Percentiles rank a stretch among this genome's conserved stretches.
Conservation (phyloP, 1,140 invertebrate genomes). For the Drosophila kikkawai region DNA sequence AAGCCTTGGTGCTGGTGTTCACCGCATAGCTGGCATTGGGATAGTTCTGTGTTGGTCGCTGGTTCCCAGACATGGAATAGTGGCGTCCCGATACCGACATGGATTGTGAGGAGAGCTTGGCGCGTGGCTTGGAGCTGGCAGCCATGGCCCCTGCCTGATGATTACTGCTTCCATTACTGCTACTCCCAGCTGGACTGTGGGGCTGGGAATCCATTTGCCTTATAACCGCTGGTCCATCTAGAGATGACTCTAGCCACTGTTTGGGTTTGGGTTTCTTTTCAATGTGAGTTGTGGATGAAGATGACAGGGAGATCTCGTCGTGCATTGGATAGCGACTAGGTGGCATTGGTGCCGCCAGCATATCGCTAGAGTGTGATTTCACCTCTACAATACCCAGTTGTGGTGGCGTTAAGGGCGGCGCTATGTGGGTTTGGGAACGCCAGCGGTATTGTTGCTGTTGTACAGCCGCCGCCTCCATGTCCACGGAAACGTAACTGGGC, state of each 20-base stretch:
- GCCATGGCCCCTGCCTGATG: constrained; percentile 18
- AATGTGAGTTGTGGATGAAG: constrained; percentile 63
- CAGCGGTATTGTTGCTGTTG: constrained; percentile 69
- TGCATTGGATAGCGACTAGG: constrained; percentile 55
- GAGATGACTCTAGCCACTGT: constrained; percentile 86
- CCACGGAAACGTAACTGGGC: constrained; percentile 76
- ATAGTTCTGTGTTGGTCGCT: constrained; percentile 52
- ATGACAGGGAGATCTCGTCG: constrained; percentile 76
- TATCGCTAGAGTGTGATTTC: constrained; percentile 77
- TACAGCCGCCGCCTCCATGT: constrained; percentile 47
- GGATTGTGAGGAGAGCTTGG: constrained; percentile 81
- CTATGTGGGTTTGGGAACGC: constrained; percentile 77
- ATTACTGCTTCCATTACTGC: constrained; percentile 41
- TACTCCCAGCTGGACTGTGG: constrained; percentile 56
- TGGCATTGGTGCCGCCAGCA: constrained; percentile 65
- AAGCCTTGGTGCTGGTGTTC: constrained; percentile 55
- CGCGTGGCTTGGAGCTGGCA: constrained; percentile 39
- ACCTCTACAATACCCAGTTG: constrained; percentile 50
- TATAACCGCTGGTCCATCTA: constrained; percentile 85
- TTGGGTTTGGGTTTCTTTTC: constrained; percentile 84
- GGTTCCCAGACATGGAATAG: constrained; percentile 77
- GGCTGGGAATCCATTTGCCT: constrained; percentile 63
- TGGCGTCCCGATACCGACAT: constrained; percentile 78
- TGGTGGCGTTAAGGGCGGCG: constrained; percentile 64
- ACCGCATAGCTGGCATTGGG: constrained; percentile 52